These are phyloP conservation scores for Antidorcas marsupialis DNA, from an alignment of 2,113 vertebrate genomes.

Conservation along the genomic window DNA sequence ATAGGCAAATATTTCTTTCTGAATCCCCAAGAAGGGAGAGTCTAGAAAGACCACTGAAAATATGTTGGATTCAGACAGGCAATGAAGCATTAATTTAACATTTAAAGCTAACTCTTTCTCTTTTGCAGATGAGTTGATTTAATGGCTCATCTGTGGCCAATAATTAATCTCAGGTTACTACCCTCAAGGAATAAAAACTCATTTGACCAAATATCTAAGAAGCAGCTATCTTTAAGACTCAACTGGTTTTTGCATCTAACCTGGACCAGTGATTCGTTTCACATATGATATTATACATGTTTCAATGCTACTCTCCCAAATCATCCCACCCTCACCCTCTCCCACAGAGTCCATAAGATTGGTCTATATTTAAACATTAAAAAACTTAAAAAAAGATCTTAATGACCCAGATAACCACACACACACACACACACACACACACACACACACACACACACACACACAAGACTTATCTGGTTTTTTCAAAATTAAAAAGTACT, in stretches of 20 bases:
- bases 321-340: too few relatives aligned
- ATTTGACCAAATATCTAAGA: neutral
- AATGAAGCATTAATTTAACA: neutral
- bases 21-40: neutral
- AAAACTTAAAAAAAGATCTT: neutral
- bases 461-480: neutral
- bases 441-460: neutral
- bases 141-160: neutral
- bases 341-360: too few relatives aligned
- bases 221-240: neutral
- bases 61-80: neutral
- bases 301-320: too few relatives aligned
- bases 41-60: slow-evolving; percentile 48
- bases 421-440: too few relatives aligned
- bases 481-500: slow-evolving; percentile 2
- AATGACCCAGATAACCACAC: too few relatives aligned
- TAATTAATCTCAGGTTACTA: slow-evolving; percentile 26
- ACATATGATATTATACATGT: too few relatives aligned
- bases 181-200: neutral
- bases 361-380: too few relatives aligned
- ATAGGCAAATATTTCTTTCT: slow-evolving; percentile 32
- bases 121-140: slow-evolving; percentile 8
- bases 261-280: too few relatives aligned
- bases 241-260: neutral
- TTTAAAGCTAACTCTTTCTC: slow-evolving; percentile 14